Evolutionary conservation across 2,888 invertebrate genomes (phyloP).

Genomic region (Subacronicta megacephala): DNA sequence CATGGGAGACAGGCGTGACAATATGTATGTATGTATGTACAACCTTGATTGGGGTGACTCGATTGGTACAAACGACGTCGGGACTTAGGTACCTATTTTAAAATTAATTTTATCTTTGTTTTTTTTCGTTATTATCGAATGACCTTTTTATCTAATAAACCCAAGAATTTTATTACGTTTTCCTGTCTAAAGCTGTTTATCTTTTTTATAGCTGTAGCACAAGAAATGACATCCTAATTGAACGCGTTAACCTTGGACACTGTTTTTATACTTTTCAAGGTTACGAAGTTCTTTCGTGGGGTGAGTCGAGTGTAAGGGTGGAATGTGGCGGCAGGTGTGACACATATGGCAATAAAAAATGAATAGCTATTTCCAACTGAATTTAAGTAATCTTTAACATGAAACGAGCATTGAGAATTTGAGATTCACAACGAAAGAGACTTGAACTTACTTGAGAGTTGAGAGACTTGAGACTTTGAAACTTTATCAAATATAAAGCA

Average conservation of each 20-base stretch:
- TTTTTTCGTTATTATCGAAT: slow-evolving; percentile 15
- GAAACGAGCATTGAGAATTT: too few species aligned
- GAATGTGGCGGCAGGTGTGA: slow-evolving; percentile 28
- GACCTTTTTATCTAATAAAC: slow-evolving; percentile 21
- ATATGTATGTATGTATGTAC: too few species aligned
- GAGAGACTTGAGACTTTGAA: too few species aligned
- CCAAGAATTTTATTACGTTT: slow-evolving; percentile 5
- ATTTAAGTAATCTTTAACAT: neutral
- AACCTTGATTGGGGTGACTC: slow-evolving; percentile 29
- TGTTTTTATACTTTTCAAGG: slow-evolving; percentile 9
- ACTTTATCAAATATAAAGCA: too few species aligned
- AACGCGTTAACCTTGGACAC: slow-evolving; percentile 16
- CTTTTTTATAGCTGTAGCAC: slow-evolving; percentile 8
- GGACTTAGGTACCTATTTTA: slow-evolving; percentile 27
- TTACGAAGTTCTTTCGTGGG: slow-evolving; percentile 1
- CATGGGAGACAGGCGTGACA: too few species aligned
- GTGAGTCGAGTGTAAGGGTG: slow-evolving; percentile 5
- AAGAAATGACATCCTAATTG: slow-evolving; percentile 11
- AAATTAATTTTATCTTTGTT: slow-evolving; percentile 17
- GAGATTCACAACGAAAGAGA: too few species aligned
- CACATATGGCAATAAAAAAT: slow-evolving; percentile 4
- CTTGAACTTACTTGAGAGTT: too few species aligned
- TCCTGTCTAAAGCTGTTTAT: slow-evolving; percentile 15
- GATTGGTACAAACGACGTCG: slow-evolving; percentile 21
- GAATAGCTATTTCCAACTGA: slow-evolving; percentile 10